Evolutionary conservation across 2,113 vertebrate genomes (phyloP).

Genomic region (Indicator indicator): DNA sequence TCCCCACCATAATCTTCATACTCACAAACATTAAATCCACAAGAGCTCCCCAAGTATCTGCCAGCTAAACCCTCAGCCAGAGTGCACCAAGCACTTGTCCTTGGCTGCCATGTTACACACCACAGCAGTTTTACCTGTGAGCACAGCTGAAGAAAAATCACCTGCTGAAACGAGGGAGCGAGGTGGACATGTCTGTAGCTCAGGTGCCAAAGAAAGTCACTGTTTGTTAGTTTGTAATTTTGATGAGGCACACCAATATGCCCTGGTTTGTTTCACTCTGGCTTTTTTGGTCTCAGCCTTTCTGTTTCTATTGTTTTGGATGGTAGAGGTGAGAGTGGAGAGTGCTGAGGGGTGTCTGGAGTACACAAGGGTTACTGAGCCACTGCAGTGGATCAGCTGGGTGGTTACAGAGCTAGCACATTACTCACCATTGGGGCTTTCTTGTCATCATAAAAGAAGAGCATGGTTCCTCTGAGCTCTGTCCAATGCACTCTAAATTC

Average conservation of each 20-base stretch:
- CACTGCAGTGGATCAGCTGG: background rate
- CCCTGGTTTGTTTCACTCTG: background rate
- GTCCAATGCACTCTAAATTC: constrained; percentile 73
- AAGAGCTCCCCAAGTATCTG: background rate
- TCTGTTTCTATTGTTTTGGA: background rate
- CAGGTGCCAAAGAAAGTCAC: background rate
- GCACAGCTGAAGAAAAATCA: background rate
- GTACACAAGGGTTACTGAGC: background rate
- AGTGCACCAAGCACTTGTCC: background rate
- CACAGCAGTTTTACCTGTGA: background rate
- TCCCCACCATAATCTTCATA: background rate
- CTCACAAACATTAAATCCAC: background rate
- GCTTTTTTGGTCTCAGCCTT: background rate
- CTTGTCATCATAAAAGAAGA: constrained; percentile 74
- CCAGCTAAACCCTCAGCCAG: background rate
- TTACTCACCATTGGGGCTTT: constrained; percentile 71
- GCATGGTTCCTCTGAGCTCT: constrained; percentile 72
- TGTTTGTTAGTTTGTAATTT: background rate
- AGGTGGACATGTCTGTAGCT: background rate
- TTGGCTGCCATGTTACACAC: background rate
- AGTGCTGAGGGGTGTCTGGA: background rate
- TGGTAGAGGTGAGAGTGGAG: background rate
- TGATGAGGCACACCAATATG: background rate
- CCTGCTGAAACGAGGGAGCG: background rate
- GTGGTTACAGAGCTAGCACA: background rate